phyloP scores from a whole-genome alignment of 1,140 invertebrate species.

The Acromyrmex charruanus region DNA sequence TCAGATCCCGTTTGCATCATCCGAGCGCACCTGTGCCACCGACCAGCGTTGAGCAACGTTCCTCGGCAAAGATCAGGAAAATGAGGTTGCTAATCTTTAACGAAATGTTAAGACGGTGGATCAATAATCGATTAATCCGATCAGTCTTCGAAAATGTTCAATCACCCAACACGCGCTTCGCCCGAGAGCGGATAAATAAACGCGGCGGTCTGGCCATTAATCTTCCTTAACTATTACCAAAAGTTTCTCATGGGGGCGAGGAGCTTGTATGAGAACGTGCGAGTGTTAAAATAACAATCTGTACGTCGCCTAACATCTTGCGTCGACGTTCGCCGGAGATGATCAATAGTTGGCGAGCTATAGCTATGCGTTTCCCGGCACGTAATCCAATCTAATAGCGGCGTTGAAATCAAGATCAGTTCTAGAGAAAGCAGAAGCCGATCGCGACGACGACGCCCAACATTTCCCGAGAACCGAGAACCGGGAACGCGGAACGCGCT shows the following conservation, averaged over 20 bases:
- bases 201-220: constrained; percentile 35
- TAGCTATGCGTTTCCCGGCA: background rate
- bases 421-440: constrained; percentile 13
- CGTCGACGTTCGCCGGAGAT: constrained; percentile 46
- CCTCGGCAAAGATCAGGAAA: background rate
- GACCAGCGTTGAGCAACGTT: background rate
- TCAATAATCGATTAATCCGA: constrained; percentile 47
- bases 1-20: constrained; percentile 26
- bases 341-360: constrained; percentile 47
- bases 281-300: constrained; percentile 59
- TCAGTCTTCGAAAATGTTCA: constrained; percentile 55
- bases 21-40: constrained; percentile 1
- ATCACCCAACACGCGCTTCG: constrained; percentile 41
- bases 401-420: constrained; percentile 38
- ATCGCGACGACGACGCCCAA: background rate
- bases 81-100: constrained; percentile 13
- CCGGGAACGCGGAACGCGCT: constrained; percentile 19
- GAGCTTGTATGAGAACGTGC: background rate
- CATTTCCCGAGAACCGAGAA: constrained; percentile 58
- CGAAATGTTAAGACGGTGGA: constrained; percentile 12
- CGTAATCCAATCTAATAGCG: constrained; percentile 38
- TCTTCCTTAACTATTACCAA: constrained; percentile 55
- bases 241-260: constrained; percentile 26
- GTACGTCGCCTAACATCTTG: constrained; percentile 55
- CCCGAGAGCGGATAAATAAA: constrained; percentile 20